Evolutionary conservation across 1,140 invertebrate genomes (phyloP), one percentile per base, ranked within the genome.

Genomic region (Archivesica marissinica): DNA sequence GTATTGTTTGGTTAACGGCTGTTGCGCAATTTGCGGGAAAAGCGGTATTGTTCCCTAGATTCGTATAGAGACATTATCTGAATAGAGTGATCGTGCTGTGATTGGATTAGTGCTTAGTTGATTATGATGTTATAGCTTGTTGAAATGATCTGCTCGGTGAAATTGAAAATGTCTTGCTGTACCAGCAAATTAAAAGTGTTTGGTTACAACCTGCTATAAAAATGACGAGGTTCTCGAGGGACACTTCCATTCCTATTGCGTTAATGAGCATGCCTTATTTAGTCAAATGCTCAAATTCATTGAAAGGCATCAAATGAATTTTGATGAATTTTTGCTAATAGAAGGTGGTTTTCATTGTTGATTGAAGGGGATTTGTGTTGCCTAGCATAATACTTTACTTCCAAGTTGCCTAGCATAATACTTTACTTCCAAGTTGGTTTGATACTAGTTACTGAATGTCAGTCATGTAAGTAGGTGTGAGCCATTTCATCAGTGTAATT

Each of bases 1-100:
- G 75, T 77, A 77, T 77, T 77, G 38, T 77, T 77, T 77, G 75
- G 75, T 77, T 56, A 56, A 77, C 52, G 52, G 47, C 35, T 38
- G 75, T 54, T 77, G 75, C 52, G 54, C 52, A 77, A 77, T 77
- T 77, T 54, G 23, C 38, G 30, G 54, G 28, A 15, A 39, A 33
- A 77, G 75, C 7, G 39, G 38, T n/a, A 52, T 44, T 59, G 52
- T 30, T 77, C 30, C 59, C 33, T 28, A 41, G 41, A 28, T 28
- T 33, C 1, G 54, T 59, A 20, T 39, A 77, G 33, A 35, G 20
- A 56, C 15, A 23, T 25, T 77, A 77, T 54, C 33, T 77, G 75
- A 61, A 54, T 30, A 61, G 52, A 56, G 39, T 20, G 17, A 38
- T 1, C 17, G 6, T 38, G 33, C n/a, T 23, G 75, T 0, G 47